These are phyloP conservation scores for Eupithecia centaureata DNA, from an alignment of 2,888 invertebrate species.

Conservation along the genomic window DNA sequence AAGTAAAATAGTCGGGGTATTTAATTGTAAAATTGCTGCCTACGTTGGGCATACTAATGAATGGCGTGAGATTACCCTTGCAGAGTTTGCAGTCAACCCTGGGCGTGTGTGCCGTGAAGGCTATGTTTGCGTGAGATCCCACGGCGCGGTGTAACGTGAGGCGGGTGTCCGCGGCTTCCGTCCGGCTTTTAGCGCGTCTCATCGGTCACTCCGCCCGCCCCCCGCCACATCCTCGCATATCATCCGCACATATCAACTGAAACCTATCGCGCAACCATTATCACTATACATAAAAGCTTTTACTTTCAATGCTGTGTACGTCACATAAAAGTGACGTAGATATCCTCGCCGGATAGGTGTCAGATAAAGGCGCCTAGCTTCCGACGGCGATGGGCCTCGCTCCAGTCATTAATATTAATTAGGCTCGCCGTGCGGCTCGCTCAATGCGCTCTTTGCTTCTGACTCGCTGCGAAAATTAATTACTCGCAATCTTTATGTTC, in stretches of 20 bases:
- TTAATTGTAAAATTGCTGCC: too few species aligned
- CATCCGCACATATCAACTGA: slow-evolving; percentile 49
- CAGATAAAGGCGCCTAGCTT: slow-evolving; percentile 64
- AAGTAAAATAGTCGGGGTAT: too few species aligned
- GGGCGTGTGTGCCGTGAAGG: slow-evolving; percentile 33
- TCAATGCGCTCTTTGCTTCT: slow-evolving; percentile 81
- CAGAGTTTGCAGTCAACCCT: slow-evolving; percentile 59
- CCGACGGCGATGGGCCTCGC: slow-evolving; percentile 60
- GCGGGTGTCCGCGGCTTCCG: slow-evolving; percentile 80
- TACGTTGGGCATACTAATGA: too few species aligned
- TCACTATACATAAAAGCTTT: slow-evolving; percentile 44
- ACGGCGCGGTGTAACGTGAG: slow-evolving; percentile 79
- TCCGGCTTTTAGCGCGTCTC: slow-evolving; percentile 83
- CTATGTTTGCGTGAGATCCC: slow-evolving; percentile 73
- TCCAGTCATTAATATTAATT: slow-evolving; percentile 82
- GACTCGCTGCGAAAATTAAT: slow-evolving; percentile 84
- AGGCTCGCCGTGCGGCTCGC: slow-evolving; percentile 71
- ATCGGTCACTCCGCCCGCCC: slow-evolving; percentile 66
- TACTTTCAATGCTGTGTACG: slow-evolving; percentile 42
- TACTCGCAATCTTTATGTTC: slow-evolving; percentile 85
- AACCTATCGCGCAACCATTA: slow-evolving; percentile 47
- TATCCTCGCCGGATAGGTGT: slow-evolving; percentile 53
- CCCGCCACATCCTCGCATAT: slow-evolving; percentile 56
- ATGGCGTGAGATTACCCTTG: too few species aligned
- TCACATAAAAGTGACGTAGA: slow-evolving; percentile 43